These are phyloP conservation scores for Sarcophaga rosellei DNA, from an alignment of 2,888 invertebrate species.

Conservation along the genomic window DNA sequence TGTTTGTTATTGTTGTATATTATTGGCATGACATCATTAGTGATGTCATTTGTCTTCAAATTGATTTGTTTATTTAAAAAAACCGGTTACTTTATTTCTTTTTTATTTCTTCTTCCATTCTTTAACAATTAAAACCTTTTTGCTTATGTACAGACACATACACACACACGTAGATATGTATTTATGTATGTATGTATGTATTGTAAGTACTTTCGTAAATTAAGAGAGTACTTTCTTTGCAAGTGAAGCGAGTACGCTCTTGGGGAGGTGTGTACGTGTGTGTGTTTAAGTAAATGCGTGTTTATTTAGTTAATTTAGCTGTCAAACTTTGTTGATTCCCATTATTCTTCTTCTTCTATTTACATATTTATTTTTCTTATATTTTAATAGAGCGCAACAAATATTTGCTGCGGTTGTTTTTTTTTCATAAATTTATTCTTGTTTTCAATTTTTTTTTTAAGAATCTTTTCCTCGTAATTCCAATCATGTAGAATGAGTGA, in stretches of 20 bases:
- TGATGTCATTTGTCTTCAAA: slow-evolving; percentile 61
- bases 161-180: background rate
- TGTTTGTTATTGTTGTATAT: background rate
- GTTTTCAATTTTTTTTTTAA: background rate
- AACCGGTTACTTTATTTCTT: slow-evolving; percentile 53
- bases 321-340: slow-evolving; percentile 28
- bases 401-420: slow-evolving; percentile 2
- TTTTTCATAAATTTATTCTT: slow-evolving; percentile 21
- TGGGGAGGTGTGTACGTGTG: slow-evolving; percentile 4
- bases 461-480: background rate
- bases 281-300: background rate
- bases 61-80: slow-evolving; percentile 35
- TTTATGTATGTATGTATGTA: background rate
- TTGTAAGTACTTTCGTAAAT: background rate
- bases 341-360: slow-evolving; percentile 1
- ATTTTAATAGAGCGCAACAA: slow-evolving; percentile 10
- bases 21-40: slow-evolving; percentile 59
- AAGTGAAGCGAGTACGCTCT: background rate
- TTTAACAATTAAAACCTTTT: background rate
- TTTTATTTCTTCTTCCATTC: background rate
- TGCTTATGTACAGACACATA: background rate
- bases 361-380: background rate
- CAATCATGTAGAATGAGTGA: background rate
- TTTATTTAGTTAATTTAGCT: slow-evolving; percentile 29
- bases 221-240: slow-evolving; percentile 2